phyloP scores from a whole-genome alignment of 2,113 vertebrate genomes.

The Spea multiplicata region DNA sequence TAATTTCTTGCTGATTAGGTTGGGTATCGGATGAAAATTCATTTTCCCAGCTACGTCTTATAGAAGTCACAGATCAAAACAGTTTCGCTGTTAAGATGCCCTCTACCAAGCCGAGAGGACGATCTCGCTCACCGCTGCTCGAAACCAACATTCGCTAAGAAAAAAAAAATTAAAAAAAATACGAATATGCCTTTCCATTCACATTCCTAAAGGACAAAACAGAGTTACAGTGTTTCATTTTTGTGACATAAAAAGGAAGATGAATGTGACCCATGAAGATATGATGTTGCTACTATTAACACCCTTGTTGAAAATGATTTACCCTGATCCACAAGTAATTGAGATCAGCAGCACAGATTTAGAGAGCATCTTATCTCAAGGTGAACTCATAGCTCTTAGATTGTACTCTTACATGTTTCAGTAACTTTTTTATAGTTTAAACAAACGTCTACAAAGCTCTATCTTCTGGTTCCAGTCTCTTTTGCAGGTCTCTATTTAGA shows the following conservation, averaged over 20 bases:
- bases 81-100: constrained; percentile 5
- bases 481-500: too few relatives aligned
- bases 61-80: constrained; percentile 22
- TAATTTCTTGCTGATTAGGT: neutral
- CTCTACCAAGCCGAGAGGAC: constrained; percentile 13
- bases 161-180: neutral
- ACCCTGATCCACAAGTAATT: neutral
- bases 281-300: neutral
- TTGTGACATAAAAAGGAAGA: neutral
- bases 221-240: constrained; percentile 2
- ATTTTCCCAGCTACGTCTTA: constrained; percentile 12
- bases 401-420: neutral
- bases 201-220: constrained; percentile 3
- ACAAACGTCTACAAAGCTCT: too few relatives aligned
- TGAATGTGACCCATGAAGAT: neutral
- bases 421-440: neutral
- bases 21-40: constrained; percentile 7
- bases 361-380: neutral
- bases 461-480: too few relatives aligned
- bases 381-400: neutral
- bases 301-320: constrained; percentile 15
- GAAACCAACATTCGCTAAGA: neutral
- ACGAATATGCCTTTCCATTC: constrained; percentile 1
- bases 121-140: neutral
- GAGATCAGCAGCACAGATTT: neutral